phyloP scores from a whole-genome alignment of 2,113 vertebrate species.

The Accipiter cooperii region DNA sequence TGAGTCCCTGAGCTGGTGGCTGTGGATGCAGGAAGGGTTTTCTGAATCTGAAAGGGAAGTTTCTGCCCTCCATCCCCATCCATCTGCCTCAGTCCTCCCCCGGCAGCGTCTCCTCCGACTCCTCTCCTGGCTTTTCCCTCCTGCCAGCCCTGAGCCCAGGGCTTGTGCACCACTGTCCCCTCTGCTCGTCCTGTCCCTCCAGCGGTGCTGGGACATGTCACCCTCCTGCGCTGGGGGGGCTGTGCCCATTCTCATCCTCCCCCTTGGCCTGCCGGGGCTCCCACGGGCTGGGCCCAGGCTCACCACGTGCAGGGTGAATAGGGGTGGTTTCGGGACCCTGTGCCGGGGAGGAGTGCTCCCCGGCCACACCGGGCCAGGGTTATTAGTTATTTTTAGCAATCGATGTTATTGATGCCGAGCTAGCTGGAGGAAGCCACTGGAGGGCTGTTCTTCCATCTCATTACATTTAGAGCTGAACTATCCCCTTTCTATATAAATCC shows the following conservation, averaged over 20 bases:
- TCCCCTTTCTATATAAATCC: slow-evolving; percentile 72
- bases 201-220: rapidly evolving
- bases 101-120: rapidly evolving
- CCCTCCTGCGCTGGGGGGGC: background rate
- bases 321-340: background rate
- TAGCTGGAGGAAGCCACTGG: slow-evolving; percentile 65
- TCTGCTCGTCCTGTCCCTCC: background rate
- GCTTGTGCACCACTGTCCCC: no score
- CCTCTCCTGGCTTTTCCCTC: background rate
- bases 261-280: background rate
- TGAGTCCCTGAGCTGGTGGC: no score
- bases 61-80: background rate
- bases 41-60: background rate
- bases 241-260: background rate
- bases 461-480: slow-evolving; percentile 73
- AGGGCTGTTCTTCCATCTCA: slow-evolving; percentile 75
- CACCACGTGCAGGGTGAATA: rapidly evolving
- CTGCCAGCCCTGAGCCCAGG: background rate
- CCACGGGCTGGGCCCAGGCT: rapidly evolving
- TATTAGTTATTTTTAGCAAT: slow-evolving; percentile 72
- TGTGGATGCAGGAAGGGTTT: background rate
- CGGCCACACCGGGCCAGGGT: background rate
- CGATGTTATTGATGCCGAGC: slow-evolving; percentile 64
- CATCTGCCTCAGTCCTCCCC: background rate
- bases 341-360: background rate